Evolutionary conservation across 1,140 invertebrate species (phyloP).

Genomic region (Cheumatopsyche charites): DNA sequence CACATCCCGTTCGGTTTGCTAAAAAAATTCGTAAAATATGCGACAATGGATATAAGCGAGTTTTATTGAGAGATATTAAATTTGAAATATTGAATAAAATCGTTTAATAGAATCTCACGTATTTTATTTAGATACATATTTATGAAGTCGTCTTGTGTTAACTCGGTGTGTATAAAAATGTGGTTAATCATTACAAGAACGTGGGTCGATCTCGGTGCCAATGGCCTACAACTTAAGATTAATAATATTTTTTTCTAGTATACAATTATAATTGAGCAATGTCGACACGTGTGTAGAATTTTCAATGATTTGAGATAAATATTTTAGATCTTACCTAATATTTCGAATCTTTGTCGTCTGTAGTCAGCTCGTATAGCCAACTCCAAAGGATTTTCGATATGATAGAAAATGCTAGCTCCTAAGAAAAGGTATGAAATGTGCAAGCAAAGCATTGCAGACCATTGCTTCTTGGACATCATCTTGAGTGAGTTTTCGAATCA

Average conservation of each 20-base stretch:
- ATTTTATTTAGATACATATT: slow-evolving; percentile 16
- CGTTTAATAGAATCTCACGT: no score
- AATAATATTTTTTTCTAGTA: no score
- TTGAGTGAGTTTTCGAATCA: slow-evolving; percentile 47
- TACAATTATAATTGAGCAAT: no score
- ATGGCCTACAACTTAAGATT: neutral
- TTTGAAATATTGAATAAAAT: no score
- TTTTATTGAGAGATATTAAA: no score
- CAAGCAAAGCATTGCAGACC: slow-evolving; percentile 74
- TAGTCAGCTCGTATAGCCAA: slow-evolving; percentile 62
- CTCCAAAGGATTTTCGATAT: slow-evolving; percentile 75
- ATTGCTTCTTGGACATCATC: slow-evolving; percentile 82
- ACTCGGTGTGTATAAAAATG: neutral
- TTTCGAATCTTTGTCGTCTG: slow-evolving; percentile 67
- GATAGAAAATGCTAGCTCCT: slow-evolving; percentile 78
- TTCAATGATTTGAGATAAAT: neutral
- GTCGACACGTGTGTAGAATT: no score
- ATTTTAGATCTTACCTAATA: slow-evolving; percentile 68
- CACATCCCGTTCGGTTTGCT: no score
- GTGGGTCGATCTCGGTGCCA: slow-evolving; percentile 14
- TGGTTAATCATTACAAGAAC: neutral
- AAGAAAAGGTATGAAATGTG: slow-evolving; percentile 77
- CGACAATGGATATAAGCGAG: no score
- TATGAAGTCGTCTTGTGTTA: neutral
- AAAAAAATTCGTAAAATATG: no score